phyloP scores from a whole-genome alignment of 2,113 vertebrate species.

The Clarias batrachus region DNA sequence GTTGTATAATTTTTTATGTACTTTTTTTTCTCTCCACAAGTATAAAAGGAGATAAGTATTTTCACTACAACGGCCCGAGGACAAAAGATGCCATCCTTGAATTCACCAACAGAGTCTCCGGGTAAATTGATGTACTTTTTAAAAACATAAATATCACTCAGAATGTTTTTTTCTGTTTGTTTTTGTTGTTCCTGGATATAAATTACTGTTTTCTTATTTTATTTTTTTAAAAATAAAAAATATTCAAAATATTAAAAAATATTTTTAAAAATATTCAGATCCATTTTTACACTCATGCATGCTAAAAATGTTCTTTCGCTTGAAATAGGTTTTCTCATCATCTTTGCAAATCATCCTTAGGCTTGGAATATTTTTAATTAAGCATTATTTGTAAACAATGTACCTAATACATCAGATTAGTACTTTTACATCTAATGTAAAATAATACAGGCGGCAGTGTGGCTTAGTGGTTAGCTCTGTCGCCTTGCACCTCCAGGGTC shows the following conservation, averaged over 20 bases:
- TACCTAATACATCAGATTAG: not conserved
- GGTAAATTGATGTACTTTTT: slow-evolving; percentile 70
- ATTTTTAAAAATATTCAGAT: too few relatives aligned
- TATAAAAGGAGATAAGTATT: slow-evolving; percentile 85
- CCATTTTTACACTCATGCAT: too few relatives aligned
- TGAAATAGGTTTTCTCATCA: too few relatives aligned
- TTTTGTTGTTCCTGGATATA: not conserved
- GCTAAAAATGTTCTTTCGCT: too few relatives aligned
- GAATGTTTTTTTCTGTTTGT: not conserved
- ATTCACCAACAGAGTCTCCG: slow-evolving; percentile 87
- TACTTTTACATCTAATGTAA: not conserved
- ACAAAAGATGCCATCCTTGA: slow-evolving; percentile 91
- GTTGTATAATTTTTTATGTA: not conserved
- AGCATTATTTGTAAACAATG: not conserved
- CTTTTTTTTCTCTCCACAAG: slow-evolving; percentile 61
- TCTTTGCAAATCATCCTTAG: too few relatives aligned
- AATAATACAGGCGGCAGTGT: not conserved
- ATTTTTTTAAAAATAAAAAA: too few relatives aligned
- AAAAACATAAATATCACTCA: not conserved
- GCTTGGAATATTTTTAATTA: too few relatives aligned
- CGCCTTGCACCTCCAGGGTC: too few relatives aligned
- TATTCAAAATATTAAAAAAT: too few relatives aligned
- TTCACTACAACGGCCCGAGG: slow-evolving; percentile 85
- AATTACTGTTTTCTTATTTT: too few relatives aligned
- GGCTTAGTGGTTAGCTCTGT: too few relatives aligned